A percentile compares a stretch with the other conserved stretches of the same genome.
Evolutionary conservation across 2,113 vertebrate genomes (phyloP).

Genomic region (Pelusios castaneus): DNA sequence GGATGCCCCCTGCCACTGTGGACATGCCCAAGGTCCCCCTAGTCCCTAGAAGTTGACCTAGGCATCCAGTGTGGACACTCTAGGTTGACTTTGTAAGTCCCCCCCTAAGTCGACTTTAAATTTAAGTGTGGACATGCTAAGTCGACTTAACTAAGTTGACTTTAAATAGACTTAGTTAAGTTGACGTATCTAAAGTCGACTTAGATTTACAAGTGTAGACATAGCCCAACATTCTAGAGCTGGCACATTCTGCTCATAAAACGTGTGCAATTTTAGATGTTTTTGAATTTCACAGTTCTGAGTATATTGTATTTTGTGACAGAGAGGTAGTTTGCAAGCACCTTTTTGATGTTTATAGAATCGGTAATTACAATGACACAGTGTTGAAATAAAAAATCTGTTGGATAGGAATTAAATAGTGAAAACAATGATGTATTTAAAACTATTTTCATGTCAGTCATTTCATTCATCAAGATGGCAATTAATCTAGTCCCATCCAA

Average conservation of each 20-base stretch:
- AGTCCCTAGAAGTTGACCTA: too few species aligned
- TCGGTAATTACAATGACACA: constrained; percentile 46
- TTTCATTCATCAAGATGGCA: constrained; percentile 44
- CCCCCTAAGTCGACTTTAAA: too few species aligned
- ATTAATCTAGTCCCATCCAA: constrained; percentile 43
- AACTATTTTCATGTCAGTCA: constrained; percentile 7
- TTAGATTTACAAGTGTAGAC: too few species aligned
- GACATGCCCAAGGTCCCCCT: too few species aligned
- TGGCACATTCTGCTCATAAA: neutral
- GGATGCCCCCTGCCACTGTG: too few species aligned
- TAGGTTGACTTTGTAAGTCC: too few species aligned
- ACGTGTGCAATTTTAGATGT: neutral
- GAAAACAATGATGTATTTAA: constrained; percentile 49
- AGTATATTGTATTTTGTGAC: neutral
- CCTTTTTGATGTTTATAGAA: constrained; percentile 59
- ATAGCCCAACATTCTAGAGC: neutral
- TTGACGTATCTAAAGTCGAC: too few species aligned
- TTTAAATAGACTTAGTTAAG: too few species aligned
- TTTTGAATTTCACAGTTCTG: neutral
- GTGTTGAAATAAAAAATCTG: constrained; percentile 51
- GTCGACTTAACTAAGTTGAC: too few species aligned
- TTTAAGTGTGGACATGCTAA: too few species aligned
- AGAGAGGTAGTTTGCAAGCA: constrained; percentile 6
- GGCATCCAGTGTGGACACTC: too few species aligned
- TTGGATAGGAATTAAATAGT: constrained; percentile 47